phyloP scores from a whole-genome alignment of 2,797 vertebrate species.

The Brachyrhaphis roseni region DNA sequence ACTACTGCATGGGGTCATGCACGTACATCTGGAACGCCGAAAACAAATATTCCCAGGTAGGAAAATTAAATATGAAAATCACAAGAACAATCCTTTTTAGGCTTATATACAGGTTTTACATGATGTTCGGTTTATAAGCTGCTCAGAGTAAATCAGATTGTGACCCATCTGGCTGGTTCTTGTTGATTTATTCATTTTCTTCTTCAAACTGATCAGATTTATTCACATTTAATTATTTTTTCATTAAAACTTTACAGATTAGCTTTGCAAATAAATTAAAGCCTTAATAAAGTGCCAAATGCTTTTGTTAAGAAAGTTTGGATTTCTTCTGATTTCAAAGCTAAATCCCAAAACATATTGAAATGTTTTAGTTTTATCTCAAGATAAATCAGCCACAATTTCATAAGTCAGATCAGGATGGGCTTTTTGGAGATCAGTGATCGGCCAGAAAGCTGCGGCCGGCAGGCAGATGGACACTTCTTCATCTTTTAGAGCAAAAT shows the following conservation, averaged over 20 bases:
- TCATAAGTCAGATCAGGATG: not conserved
- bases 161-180: not conserved
- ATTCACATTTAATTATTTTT: not conserved
- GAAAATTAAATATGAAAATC: not conserved
- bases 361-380: not conserved
- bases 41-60: conserved; percentile 92
- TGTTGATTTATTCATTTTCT: not conserved
- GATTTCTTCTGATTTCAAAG: not conserved
- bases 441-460: not conserved
- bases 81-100: not conserved
- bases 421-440: too few relatives aligned
- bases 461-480: too few relatives aligned
- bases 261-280: not conserved
- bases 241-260: too few relatives aligned
- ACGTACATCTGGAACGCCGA: conserved; percentile 92
- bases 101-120: not conserved
- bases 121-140: not conserved
- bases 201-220: not conserved
- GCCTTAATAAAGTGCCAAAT: not conserved
- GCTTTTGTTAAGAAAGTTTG: not conserved
- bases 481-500: too few relatives aligned
- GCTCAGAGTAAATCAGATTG: not conserved
- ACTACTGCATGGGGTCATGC: conserved; percentile 93
- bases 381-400: not conserved
- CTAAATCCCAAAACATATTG: not conserved